A percentile compares a stretch with the other conserved stretches of the same genome.
Conservation (phyloP, 1,140 invertebrate species). For the Helicoverpa armigera region DNA sequence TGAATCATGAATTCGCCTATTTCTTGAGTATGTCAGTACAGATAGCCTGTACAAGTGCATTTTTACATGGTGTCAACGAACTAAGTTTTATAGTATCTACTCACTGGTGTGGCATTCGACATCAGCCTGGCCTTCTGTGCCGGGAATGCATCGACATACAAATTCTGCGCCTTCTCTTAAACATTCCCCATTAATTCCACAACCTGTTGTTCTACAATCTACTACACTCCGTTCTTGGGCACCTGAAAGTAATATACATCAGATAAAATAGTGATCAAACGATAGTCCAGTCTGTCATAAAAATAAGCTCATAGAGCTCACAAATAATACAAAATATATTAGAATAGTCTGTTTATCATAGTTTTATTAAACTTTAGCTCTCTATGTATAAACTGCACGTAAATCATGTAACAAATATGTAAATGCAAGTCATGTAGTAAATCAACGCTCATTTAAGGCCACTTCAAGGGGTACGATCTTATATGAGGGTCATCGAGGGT, state of each 20-base stretch:
- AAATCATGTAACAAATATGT: no score
- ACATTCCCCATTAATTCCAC: conserved; percentile 93
- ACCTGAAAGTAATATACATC: conserved; percentile 82
- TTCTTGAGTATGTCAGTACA: conserved; percentile 29
- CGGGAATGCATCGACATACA: conserved; percentile 93
- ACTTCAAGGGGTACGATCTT: no score
- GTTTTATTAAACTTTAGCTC: no score
- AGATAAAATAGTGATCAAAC: no score
- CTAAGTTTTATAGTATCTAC: conserved; percentile 69
- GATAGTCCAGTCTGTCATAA: no score
- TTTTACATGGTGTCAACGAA: conserved; percentile 81
- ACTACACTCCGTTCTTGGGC: conserved; percentile 88
- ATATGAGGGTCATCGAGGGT: no score
- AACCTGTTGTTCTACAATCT: conserved; percentile 94
- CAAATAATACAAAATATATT: no score
- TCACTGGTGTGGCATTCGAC: conserved; percentile 93
- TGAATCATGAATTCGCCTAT: conserved; percentile 17
- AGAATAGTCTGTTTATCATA: no score
- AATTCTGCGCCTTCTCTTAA: conserved; percentile 92
- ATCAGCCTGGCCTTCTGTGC: conserved; percentile 91
- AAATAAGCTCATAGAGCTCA: no score
- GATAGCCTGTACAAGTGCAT: conserved; percentile 69
- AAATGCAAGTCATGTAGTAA: no score
- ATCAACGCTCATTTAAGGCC: no score
- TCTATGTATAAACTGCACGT: no score